Percentiles rank a stretch among this genome's conserved stretches.
phyloP scores from a whole-genome alignment of 2,888 invertebrate genomes.

The Pterostichus niger region DNA sequence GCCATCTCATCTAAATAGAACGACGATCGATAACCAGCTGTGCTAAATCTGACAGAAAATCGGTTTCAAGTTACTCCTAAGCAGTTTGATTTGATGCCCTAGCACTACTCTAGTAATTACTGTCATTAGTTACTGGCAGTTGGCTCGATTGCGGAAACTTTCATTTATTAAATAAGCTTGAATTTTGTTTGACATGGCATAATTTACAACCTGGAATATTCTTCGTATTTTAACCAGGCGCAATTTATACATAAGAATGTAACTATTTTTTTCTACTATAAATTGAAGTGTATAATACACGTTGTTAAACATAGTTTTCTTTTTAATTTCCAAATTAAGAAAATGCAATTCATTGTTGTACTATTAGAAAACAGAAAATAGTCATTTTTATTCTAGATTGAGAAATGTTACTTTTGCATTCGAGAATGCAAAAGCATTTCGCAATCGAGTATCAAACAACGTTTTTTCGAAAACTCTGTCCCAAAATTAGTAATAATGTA shows the following conservation, averaged over 20 bases:
- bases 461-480: too few species aligned
- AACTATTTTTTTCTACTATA: not conserved
- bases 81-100: constrained; percentile 7
- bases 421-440: too few species aligned
- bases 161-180: constrained; percentile 4
- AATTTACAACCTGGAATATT: not conserved
- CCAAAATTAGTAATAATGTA: too few species aligned
- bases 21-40: constrained; percentile 9
- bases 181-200: not conserved
- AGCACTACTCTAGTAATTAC: not conserved
- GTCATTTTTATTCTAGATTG: too few species aligned
- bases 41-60: constrained; percentile 10
- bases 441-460: too few species aligned
- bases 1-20: constrained; percentile 17
- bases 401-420: too few species aligned
- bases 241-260: too few species aligned
- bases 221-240: too few species aligned
- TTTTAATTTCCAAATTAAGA: not conserved
- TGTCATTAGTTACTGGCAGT: constrained; percentile 8
- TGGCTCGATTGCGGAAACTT: not conserved
- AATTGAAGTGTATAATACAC: not conserved
- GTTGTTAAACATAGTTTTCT: not conserved
- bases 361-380: too few species aligned
- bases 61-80: constrained; percentile 17
- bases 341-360: not conserved